These are phyloP conservation scores for Platygyra sinensis DNA, from an alignment of 64 coral and sea anemone genomes.

Conservation along the genomic window DNA sequence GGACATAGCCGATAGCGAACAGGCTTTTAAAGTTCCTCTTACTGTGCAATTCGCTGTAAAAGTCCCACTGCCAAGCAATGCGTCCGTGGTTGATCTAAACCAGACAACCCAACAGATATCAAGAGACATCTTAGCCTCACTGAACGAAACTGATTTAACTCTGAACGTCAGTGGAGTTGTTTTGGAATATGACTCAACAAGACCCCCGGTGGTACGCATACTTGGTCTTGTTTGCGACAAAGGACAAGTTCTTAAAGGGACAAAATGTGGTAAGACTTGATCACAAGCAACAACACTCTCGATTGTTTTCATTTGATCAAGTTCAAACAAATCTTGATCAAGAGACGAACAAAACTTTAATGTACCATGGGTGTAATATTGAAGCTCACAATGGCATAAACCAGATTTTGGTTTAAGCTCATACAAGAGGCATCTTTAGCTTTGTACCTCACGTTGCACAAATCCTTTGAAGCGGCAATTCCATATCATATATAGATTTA, in stretches of 20 bases:
- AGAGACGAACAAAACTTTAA: too few relatives aligned
- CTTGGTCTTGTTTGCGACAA: not conserved
- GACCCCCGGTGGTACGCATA: not conserved
- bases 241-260: not conserved
- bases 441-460: too few relatives aligned
- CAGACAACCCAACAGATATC: not conserved
- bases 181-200: not conserved
- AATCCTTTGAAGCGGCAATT: too few relatives aligned
- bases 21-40: not conserved
- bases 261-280: not conserved
- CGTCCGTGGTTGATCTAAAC: not conserved
- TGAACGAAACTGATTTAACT: not conserved
- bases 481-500: too few relatives aligned
- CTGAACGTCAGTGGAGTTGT: not conserved
- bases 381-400: too few relatives aligned
- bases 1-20: not conserved
- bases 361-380: too few relatives aligned
- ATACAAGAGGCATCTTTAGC: too few relatives aligned
- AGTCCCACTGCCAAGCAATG: not conserved
- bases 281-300: not conserved
- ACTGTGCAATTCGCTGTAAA: slow-evolving; percentile 1
- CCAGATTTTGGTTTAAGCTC: too few relatives aligned
- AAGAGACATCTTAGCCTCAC: not conserved
- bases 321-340: too few relatives aligned
- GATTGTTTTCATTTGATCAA: too few relatives aligned